Evolutionary conservation across 2,888 invertebrate species (phyloP), one percentile per base, ranked within the genome.

Genomic region (Galerucella calmariensis): DNA sequence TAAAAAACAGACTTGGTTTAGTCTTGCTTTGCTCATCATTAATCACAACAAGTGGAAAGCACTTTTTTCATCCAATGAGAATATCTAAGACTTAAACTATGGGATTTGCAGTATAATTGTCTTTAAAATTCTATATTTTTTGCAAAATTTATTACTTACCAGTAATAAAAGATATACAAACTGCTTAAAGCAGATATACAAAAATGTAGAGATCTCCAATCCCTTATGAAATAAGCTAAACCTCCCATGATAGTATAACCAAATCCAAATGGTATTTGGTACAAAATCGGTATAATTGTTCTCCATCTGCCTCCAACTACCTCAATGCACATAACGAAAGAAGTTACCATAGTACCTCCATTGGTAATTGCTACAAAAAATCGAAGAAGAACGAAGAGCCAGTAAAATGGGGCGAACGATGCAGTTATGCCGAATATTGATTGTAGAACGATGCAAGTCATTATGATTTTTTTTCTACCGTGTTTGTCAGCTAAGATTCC

Each of bases 271-370:
- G 92, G 92, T 66, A 91, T 85, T 84, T 92, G 92, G 79, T 91
- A 91, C n/a, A 92, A 77, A 58, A 92, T 89, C 12, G 92, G 91
- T 69, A 92, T 88, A 69, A 89, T 88, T 5, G 90, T 90, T 51
- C 92, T 87, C 89, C 90, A 92, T 84, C 89, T 89, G 56, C 91
- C 91, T 70, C 91, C 90, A 41, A 92, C 92, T 41, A 90, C 89
- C 88, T 91, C 91, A 89, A 91, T 90, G 84, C 91, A 91, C 79
- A 93, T 86, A 2, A 93, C 92, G 82, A 93, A 92, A 0, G 92
- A 92, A 79, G 91, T 90, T 20, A 92, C 90, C 77, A 90, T 89
- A 44, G 91, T 90, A 4, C 92, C 93, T 73, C 92, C 92, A 79
- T 90, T 90, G 8, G 90, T 90, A 72, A 92, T 83, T 2, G 91